Evolutionary conservation across 2,888 invertebrate species (phyloP), one percentile per base, ranked within the genome.

Genomic region (Macropis europaea): DNA sequence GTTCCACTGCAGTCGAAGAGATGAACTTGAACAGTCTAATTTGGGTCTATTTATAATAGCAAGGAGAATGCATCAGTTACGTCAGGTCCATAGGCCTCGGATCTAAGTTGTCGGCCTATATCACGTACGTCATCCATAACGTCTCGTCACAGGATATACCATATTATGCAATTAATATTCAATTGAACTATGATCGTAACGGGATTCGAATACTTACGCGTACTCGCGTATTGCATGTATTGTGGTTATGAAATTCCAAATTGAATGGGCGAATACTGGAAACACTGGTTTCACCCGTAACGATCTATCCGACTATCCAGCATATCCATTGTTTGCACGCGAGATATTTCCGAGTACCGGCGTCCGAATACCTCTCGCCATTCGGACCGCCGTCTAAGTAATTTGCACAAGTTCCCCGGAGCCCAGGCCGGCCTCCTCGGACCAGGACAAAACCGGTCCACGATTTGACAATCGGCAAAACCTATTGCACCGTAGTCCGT

Each of bases 371-470:
- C 57, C 61, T 54, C 36, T 17, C 59, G 72, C 50, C 54, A 11
- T 67, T 79, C 79, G 50, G 52, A 75, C 75, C 60, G 57, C 61
- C 54, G 62, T 68, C 72, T 64, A 77, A 77, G 75, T 79, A 77
- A 77, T 77, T 68, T 59, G 32, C 43, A 13, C 15, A 47, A 78
- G 75, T 77, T 79, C 17, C 28, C 19, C 26, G n/a, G 22, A 38
- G 38, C 42, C 3, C 40, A 2, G 4, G 6, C 24, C 15, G 24
- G n/a, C 34, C 38, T 30, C 26, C 36, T 52, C 40, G 17, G 28
- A 36, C 48, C 5, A 11, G 47, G 26, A 54, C 69, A 50, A 63
- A 73, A 74, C 60, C 59, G 34, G 40, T 52, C 43, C 34, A 6
- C 50, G 47, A 43, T 56, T 72, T 73, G 73, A 61, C 73, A 66